Conservation (phyloP, 1,140 invertebrate species). For the Caenorhabditis inopinata region DNA sequence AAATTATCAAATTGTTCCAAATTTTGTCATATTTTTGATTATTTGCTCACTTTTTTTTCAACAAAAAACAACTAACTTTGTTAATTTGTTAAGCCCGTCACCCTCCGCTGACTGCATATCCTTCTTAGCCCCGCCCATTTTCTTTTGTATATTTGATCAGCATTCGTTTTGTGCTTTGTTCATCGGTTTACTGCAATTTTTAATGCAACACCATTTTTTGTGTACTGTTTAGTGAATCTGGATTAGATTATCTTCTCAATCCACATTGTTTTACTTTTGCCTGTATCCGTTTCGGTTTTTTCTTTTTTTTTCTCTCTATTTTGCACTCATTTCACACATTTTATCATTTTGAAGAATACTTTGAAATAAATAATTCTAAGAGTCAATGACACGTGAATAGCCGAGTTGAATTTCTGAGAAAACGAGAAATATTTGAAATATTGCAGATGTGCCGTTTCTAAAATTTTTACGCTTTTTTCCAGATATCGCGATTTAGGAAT, state of each 20-base stretch:
- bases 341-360: background rate
- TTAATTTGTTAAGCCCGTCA: background rate
- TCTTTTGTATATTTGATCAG: constrained; percentile 15
- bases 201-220: background rate
- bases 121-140: background rate
- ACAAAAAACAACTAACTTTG: background rate
- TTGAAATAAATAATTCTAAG: too few relatives aligned
- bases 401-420: too few relatives aligned
- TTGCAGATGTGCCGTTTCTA: too few relatives aligned
- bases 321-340: background rate
- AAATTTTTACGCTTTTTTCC: too few relatives aligned
- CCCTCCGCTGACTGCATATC: background rate
- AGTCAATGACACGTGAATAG: too few relatives aligned
- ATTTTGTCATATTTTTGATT: constrained; percentile 9
- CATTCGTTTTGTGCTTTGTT: too few relatives aligned
- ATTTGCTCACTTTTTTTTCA: background rate
- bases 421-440: too few relatives aligned
- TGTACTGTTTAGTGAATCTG: background rate
- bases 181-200: background rate
- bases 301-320: background rate
- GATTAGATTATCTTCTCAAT: too few relatives aligned
- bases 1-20: background rate
- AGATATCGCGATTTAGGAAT: too few relatives aligned
- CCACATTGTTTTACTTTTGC: background rate
- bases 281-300: constrained; percentile 12